phyloP scores from a whole-genome alignment of 2,113 vertebrate genomes.

The Chaetorhynchus papuensis region DNA sequence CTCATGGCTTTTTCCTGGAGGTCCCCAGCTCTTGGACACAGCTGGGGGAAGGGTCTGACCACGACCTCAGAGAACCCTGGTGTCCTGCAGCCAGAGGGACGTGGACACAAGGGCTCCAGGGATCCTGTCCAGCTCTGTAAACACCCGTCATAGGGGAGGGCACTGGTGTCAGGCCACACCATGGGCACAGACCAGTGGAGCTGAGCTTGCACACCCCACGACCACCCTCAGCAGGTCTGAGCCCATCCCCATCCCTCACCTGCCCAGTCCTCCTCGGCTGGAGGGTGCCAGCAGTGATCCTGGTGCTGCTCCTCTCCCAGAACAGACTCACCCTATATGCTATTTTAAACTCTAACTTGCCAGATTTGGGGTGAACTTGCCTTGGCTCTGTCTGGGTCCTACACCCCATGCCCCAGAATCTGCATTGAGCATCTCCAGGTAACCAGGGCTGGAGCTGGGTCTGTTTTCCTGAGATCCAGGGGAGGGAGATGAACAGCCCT shows the following conservation, averaged over 20 bases:
- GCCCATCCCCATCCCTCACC: background rate
- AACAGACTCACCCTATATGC: background rate
- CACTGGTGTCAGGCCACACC: background rate
- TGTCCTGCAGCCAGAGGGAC: background rate
- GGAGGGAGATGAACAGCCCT: background rate
- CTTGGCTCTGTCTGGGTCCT: background rate
- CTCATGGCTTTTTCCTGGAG: background rate
- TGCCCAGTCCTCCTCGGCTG: accelerated
- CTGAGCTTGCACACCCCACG: background rate
- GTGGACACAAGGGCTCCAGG: background rate
- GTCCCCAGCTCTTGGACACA: background rate
- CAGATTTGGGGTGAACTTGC: background rate
- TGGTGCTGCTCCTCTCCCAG: background rate
- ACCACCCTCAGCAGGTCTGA: background rate
- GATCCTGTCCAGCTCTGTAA: background rate
- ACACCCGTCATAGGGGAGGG: background rate
- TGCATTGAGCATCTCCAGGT: background rate
- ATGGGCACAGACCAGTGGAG: background rate
- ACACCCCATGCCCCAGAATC: too few relatives aligned
- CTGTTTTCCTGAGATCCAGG: background rate
- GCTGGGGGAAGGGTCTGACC: background rate
- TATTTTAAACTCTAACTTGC: background rate
- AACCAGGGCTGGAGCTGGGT: background rate
- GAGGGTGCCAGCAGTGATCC: background rate
- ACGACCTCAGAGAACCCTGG: accelerated